Evolutionary conservation across 2,113 vertebrate species (phyloP).

Genomic region (Acanthisitta chloris): DNA sequence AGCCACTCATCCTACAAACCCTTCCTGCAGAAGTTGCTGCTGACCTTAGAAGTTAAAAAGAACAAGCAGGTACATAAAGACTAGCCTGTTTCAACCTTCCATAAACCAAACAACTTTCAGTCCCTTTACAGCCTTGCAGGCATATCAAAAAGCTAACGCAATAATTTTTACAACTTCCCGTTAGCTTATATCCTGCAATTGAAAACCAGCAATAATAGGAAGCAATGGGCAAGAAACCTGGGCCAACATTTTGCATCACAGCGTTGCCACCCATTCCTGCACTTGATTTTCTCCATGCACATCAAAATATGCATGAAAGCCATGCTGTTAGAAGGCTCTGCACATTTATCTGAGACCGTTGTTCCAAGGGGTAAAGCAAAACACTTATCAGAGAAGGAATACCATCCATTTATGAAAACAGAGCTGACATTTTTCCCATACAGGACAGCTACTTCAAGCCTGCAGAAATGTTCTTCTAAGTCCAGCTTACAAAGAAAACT

Average conservation of each 20-base stretch:
- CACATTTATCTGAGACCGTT: not conserved
- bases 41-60: not conserved
- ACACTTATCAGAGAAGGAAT: not conserved
- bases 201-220: not conserved
- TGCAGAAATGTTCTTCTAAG: not conserved
- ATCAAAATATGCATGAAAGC: not conserved
- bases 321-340: not conserved
- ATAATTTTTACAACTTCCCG: not conserved
- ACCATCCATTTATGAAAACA: not conserved
- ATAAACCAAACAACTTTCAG: not conserved
- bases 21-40: not conserved
- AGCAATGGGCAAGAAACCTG: not conserved
- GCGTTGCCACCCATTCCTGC: not conserved
- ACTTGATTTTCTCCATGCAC: fast-evolving
- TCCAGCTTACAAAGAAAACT: not conserved
- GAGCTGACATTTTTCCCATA: not conserved
- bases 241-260: not conserved
- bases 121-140: not conserved
- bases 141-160: not conserved
- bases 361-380: not conserved
- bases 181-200: not conserved
- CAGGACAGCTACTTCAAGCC: not conserved
- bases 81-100: not conserved
- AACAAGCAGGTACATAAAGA: not conserved
- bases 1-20: not conserved